Conservation (phyloP, 2,113 vertebrate genomes). For the Tetrax tetrax region DNA sequence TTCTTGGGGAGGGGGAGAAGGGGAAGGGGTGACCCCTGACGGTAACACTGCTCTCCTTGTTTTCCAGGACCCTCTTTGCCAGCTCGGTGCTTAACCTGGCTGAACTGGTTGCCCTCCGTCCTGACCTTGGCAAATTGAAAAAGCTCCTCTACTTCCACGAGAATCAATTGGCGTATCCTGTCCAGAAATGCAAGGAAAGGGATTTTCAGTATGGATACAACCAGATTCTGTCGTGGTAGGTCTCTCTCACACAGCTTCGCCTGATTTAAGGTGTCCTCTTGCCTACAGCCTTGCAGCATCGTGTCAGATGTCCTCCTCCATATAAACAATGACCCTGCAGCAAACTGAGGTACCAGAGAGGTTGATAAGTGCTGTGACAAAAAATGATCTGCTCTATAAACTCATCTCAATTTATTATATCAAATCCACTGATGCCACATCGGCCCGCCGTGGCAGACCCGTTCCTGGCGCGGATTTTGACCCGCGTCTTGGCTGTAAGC, state of each 20-base stretch:
- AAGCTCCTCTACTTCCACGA: slow-evolving; percentile 98
- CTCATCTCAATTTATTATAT: background rate
- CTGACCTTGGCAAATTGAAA: slow-evolving; percentile 87
- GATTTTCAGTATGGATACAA: slow-evolving; percentile 99
- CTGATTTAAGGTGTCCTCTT: background rate
- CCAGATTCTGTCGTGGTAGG: slow-evolving; percentile 87
- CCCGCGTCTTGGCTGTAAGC: background rate
- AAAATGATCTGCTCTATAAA: background rate
- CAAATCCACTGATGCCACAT: background rate
- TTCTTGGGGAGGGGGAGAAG: slow-evolving; percentile 65
- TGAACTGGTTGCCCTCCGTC: slow-evolving; percentile 88
- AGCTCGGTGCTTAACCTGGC: slow-evolving; percentile 95
- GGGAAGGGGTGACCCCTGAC: slow-evolving; percentile 77
- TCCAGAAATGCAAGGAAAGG: slow-evolving; percentile 89
- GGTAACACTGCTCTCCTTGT: slow-evolving; percentile 82
- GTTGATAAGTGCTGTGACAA: background rate
- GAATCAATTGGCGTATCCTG: slow-evolving; percentile 94
- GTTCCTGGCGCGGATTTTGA: background rate
- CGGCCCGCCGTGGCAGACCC: background rate
- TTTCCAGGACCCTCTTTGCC: slow-evolving; percentile 87
- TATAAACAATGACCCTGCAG: background rate
- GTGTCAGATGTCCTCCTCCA: rapidly evolving
- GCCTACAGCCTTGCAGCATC: no score
- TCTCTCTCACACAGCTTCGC: background rate
- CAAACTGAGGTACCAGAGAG: background rate